phyloP scores from a whole-genome alignment of 2,113 vertebrate species.

The Verasper variegatus region DNA sequence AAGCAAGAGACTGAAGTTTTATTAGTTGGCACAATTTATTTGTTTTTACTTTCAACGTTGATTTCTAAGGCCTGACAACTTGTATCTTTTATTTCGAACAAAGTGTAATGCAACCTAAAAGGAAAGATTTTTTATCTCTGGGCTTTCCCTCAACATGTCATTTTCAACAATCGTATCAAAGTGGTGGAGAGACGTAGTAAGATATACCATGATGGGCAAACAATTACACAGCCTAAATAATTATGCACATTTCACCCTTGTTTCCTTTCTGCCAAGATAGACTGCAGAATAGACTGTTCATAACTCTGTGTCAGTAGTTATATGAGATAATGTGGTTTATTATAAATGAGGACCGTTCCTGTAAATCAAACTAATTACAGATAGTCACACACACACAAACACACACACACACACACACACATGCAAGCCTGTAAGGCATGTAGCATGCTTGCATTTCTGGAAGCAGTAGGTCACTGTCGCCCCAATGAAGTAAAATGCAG shows the following conservation, averaged over 20 bases:
- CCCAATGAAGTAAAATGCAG: not conserved
- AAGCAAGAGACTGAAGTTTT: not conserved
- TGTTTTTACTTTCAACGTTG: too few relatives aligned
- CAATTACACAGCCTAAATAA: slow-evolving; percentile 74
- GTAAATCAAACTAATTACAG: slow-evolving; percentile 7
- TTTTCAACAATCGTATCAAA: slow-evolving; percentile 71
- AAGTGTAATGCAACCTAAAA: not conserved
- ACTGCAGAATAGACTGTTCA: slow-evolving; percentile 16
- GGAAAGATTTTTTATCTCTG: slow-evolving; percentile 38
- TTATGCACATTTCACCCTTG: slow-evolving; percentile 63
- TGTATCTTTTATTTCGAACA: not conserved
- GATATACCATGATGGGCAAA: slow-evolving; percentile 59
- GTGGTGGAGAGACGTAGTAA: slow-evolving; percentile 40
- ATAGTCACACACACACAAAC: not conserved
- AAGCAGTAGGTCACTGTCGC: not conserved
- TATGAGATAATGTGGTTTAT: not conserved
- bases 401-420: too few relatives aligned
- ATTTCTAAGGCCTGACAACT: not conserved
- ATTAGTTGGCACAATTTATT: not conserved
- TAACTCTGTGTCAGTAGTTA: slow-evolving; percentile 4
- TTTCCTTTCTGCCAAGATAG: slow-evolving; percentile 55
- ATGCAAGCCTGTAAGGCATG: not conserved
- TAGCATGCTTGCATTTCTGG: not conserved
- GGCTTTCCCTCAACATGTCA: slow-evolving; percentile 57
- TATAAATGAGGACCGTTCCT: slow-evolving; percentile 1